These are phyloP conservation scores for Oxyteleia sp. DNA, from an alignment of 2,888 invertebrate genomes.

Conservation along the genomic window DNA sequence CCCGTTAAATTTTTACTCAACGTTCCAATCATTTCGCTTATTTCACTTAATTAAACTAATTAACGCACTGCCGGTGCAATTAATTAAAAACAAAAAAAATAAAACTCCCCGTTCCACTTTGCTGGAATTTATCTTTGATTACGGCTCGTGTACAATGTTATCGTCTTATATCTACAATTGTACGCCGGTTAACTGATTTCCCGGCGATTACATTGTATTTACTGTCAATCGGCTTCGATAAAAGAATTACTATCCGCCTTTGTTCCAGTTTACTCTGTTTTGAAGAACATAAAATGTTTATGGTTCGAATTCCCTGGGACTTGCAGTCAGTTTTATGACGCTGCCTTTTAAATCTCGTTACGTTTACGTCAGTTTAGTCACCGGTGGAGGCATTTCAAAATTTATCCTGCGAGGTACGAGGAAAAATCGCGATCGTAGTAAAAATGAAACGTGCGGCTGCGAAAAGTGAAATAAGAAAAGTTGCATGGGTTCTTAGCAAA, in stretches of 20 bases:
- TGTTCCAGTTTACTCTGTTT: conserved; percentile 34
- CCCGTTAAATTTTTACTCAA: too few species aligned
- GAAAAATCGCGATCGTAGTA: background rate
- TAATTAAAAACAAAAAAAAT: too few species aligned
- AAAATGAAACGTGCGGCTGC: too few species aligned
- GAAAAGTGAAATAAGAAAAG: too few species aligned
- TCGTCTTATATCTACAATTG: conserved; percentile 43
- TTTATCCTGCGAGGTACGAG: conserved; percentile 10
- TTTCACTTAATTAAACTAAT: conserved; percentile 33
- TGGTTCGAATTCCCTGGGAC: conserved; percentile 9
- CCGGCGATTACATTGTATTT: conserved; percentile 49
- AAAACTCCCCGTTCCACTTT: conserved; percentile 6
- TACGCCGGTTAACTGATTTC: conserved; percentile 42
- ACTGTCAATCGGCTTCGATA: conserved; percentile 51
- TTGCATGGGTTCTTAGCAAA: too few species aligned
- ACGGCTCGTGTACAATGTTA: conserved; percentile 21
- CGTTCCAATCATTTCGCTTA: background rate
- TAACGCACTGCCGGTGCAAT: conserved; percentile 4
- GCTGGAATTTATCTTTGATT: conserved; percentile 19
- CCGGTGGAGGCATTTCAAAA: conserved; percentile 29
- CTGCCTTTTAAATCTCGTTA: conserved; percentile 50
- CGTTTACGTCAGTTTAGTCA: conserved; percentile 32
- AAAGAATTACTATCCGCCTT: conserved; percentile 48
- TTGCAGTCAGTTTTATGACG: conserved; percentile 35
- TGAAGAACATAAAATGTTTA: conserved; percentile 30